These are phyloP conservation scores for Mechanitis mazaeus DNA, from an alignment of 2,888 invertebrate species.

Conservation along the genomic window DNA sequence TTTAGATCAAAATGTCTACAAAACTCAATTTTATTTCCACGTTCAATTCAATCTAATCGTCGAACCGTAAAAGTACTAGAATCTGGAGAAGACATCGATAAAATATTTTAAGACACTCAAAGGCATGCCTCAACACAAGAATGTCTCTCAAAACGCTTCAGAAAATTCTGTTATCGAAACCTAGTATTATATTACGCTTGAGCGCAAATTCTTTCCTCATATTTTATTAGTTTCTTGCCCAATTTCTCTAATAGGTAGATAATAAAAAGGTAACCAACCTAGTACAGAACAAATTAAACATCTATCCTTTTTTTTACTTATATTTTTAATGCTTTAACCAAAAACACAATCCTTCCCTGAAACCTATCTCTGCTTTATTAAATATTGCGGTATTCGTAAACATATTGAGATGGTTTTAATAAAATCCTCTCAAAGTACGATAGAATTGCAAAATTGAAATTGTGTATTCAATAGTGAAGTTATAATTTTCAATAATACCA, in stretches of 20 bases:
- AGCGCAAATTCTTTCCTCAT: conserved; percentile 13
- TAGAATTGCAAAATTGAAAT: not conserved
- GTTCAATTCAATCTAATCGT: conserved; percentile 25
- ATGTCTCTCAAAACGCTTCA: conserved; percentile 23
- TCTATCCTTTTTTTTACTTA: too few relatives aligned
- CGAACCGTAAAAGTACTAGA: conserved; percentile 19
- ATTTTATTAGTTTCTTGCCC: not conserved
- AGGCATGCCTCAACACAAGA: conserved; percentile 24
- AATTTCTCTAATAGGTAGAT: not conserved
- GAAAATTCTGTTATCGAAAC: conserved; percentile 20
- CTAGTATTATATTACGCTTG: conserved; percentile 16
- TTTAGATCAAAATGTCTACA: conserved; percentile 12
- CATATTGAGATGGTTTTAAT: too few relatives aligned
- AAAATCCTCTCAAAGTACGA: not conserved
- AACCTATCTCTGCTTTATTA: too few relatives aligned
- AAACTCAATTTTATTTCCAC: conserved; percentile 18
- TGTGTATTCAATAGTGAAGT: not conserved
- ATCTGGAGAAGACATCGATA: conserved; percentile 24
- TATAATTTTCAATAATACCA: not conserved
- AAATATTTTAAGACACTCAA: conserved; percentile 30
- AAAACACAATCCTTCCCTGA: too few relatives aligned
- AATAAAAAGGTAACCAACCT: too few relatives aligned
- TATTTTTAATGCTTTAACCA: too few relatives aligned
- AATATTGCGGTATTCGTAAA: too few relatives aligned
- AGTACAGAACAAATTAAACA: too few relatives aligned